Percentiles rank a stretch among this genome's conserved stretches.
These are phyloP conservation scores for Chaetodon auriga DNA, from an alignment of 2,113 vertebrate species.

Conservation along the genomic window DNA sequence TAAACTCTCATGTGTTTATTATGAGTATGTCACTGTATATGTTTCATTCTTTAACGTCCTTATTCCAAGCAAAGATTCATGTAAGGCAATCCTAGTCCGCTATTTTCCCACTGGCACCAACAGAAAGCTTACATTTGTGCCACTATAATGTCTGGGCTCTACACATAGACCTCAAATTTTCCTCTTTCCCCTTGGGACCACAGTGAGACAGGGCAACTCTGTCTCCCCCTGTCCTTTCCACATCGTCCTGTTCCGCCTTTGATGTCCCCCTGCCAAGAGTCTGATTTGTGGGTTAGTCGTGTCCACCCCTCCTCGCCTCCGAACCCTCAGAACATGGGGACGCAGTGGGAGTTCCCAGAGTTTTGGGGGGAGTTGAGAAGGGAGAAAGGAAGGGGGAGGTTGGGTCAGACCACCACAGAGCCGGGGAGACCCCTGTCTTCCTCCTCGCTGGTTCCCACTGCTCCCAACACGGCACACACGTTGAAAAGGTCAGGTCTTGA, in stretches of 20 bases:
- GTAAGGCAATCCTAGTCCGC: conserved; percentile 51
- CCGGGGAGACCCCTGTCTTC: conserved; percentile 76
- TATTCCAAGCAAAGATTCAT: conserved; percentile 47
- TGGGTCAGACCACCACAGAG: conserved; percentile 83
- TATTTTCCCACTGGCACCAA: conserved; percentile 70
- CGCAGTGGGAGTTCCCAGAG: conserved; percentile 70
- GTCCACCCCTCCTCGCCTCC: conserved; percentile 43
- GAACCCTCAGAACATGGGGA: conserved; percentile 52
- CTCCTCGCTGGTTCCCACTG: conserved; percentile 76
- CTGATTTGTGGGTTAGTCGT: conserved; percentile 64
- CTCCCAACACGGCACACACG: conserved; percentile 73
- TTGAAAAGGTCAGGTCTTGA: conserved; percentile 84
- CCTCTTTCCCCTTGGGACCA: conserved; percentile 48
- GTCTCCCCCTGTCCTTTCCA: conserved; percentile 61
- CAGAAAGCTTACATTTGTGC: conserved; percentile 53
- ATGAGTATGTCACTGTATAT: conserved; percentile 61
- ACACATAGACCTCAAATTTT: conserved; percentile 48
- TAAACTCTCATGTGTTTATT: conserved; percentile 68
- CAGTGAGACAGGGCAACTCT: conserved; percentile 60
- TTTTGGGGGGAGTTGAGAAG: conserved; percentile 42
- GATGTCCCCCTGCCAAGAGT: conserved; percentile 50
- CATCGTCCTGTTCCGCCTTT: conserved; percentile 53
- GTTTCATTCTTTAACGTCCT: conserved; percentile 61
- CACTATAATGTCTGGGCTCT: conserved; percentile 51
- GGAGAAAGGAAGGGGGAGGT: conserved; percentile 23